Base-by-base conservation (phyloP, 1,140 invertebrate species). In the Drosophila elegans region DNA sequence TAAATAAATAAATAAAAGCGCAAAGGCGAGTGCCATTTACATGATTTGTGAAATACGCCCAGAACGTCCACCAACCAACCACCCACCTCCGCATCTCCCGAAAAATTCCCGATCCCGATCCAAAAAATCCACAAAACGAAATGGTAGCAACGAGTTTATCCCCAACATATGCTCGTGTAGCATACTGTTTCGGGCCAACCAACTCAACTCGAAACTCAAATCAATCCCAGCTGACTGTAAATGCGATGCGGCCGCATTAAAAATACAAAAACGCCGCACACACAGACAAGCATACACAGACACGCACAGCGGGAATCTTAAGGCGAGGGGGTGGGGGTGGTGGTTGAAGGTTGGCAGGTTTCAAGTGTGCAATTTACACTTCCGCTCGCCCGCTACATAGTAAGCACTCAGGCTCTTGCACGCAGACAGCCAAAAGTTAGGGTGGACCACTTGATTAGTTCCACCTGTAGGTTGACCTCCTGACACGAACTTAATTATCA, bases 331-430 rank as follows among this genome's bases (percentile, higher is more conserved):
- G 29, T 16, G 21, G 12, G n/a, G 51, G 29, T 21, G 54, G 4
- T 21, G 16, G 57, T 46, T 49, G 71, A 53, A 62, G 55, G 54
- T 32, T 67, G 25, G 68, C 68, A 64, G 59, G 80, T 62, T 84
- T 83, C 71, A 84, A 83, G 80, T 84, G 81, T 74, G 83, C 81
- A 84, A 84, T 84, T 84, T 85, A 84, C 78, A 81, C 82, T 84
- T 85, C 82, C 81, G 71, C 32, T 78, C 54, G 51, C 56, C 77
- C 54, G 69, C 69, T 45, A 51, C 77, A 78, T 78, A 72, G 63
- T 71, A 68, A 71, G 49, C 49, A 48, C 51, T 49, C 67, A 72
- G 44, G 42, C 62, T 55, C 53, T 25, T 32, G 27, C 56, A 49
- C 44, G 36, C 32, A 42, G 46, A 34, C 53, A 41, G n/a, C 6